Evolutionary conservation across 2,797 vertebrate genomes (phyloP).

Genomic region (Ambastaia sidthimunki): DNA sequence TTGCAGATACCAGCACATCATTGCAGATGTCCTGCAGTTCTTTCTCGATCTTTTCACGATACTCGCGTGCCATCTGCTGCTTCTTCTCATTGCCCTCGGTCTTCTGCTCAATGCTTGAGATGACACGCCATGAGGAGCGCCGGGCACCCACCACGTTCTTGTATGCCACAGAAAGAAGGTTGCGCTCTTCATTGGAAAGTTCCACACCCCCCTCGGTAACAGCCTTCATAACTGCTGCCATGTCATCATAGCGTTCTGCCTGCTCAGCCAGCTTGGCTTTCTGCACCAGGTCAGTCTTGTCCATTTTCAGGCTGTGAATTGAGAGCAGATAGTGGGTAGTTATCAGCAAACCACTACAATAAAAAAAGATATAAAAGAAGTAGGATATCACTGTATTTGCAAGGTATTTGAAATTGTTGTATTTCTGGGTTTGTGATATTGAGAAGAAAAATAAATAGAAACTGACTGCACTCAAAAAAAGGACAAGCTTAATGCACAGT

Average conservation of each 20-base stretch:
- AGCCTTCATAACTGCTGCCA: constrained; percentile 94
- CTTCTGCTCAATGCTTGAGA: constrained; percentile 99
- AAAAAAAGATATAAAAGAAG: not conserved
- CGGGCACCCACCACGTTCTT: constrained; percentile 98
- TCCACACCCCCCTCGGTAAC: constrained; percentile 93
- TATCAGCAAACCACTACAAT: not conserved
- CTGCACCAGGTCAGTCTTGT: constrained; percentile 97
- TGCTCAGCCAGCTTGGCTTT: constrained; percentile 99
- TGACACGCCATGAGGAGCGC: constrained; percentile 97
- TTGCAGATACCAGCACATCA: constrained; percentile 86
- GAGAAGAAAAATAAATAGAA: too few relatives aligned
- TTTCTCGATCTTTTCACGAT: constrained; percentile 93
- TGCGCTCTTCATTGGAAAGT: constrained; percentile 96
- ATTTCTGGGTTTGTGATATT: too few relatives aligned
- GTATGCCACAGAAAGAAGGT: constrained; percentile 98
- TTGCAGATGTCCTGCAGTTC: constrained; percentile 97
- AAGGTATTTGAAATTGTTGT: too few relatives aligned
- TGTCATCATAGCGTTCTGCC: constrained; percentile 98
- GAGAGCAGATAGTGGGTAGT: not conserved
- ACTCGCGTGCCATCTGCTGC: constrained; percentile 93
- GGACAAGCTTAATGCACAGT: too few relatives aligned
- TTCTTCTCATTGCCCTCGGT: constrained; percentile 96
- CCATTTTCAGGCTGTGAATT: constrained; percentile 82
- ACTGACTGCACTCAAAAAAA: too few relatives aligned
- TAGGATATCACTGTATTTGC: not conserved